phyloP scores from a whole-genome alignment of 1,140 invertebrate genomes.

The Aphelenchoides besseyi region DNA sequence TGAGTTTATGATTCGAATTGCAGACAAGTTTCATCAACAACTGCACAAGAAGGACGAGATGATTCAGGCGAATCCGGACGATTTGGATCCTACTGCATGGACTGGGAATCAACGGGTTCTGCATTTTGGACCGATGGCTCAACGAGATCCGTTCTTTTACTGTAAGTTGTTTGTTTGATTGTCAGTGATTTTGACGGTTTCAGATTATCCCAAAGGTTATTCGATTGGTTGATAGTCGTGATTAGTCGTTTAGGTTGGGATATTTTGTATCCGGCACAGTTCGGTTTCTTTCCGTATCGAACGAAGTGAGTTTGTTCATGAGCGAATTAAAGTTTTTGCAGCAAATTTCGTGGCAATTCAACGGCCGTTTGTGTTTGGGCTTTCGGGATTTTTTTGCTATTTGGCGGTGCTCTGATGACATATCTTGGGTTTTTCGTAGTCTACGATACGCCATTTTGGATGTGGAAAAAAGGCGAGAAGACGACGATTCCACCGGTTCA shows the following conservation, averaged over 20 bases:
- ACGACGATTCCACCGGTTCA: slow-evolving; percentile 41
- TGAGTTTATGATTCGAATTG: slow-evolving; percentile 28
- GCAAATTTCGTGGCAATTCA: slow-evolving; percentile 61
- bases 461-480: slow-evolving; percentile 37
- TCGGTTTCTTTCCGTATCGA: slow-evolving; percentile 61
- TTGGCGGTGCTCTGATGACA: slow-evolving; percentile 57
- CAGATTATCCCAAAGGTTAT: slow-evolving; percentile 61
- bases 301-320: slow-evolving; percentile 48
- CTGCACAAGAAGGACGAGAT: slow-evolving; percentile 62
- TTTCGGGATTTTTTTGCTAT: slow-evolving; percentile 56
- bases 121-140: slow-evolving; percentile 62
- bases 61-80: slow-evolving; percentile 57
- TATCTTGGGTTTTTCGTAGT: slow-evolving; percentile 58
- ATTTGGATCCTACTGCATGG: slow-evolving; percentile 57
- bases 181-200: background rate
- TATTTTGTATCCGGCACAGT: slow-evolving; percentile 61
- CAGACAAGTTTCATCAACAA: slow-evolving; percentile 60
- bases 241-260: too few species aligned
- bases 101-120: slow-evolving; percentile 61
- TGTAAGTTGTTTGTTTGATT: slow-evolving; percentile 7
- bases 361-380: slow-evolving; percentile 55
- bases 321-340: slow-evolving; percentile 31
- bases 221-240: too few species aligned
- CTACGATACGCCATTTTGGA: slow-evolving; percentile 58
- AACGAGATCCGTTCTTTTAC: slow-evolving; percentile 62